Evolutionary conservation across 2,888 invertebrate genomes (phyloP), one percentile per base, ranked within the genome.

Genomic region (Escarpia spicata): DNA sequence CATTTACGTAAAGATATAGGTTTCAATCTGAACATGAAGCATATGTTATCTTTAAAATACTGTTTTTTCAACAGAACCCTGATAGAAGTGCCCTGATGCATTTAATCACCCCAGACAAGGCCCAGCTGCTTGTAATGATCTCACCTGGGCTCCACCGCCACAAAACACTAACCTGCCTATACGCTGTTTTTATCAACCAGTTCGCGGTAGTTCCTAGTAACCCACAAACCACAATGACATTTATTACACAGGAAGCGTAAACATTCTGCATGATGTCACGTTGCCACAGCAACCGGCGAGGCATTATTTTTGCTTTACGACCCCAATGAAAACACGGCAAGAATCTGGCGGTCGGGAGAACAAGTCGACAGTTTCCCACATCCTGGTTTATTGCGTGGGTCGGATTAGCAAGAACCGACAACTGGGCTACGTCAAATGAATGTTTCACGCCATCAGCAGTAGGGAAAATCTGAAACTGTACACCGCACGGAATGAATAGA

Each of bases 211-310:
- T 19, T 75, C 75, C 75, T 75, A 75, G 75, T 75, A 75, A 75
- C 75, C 4, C 26, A 6, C 75, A 19, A 75, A 75, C 75, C 75
- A 75, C 75, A 75, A 75, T 75, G 75, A 26, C 75, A 75, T 75
- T 75, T 75, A 75, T 75, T 26, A 75, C 75, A 75, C 75, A 75
- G 75, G 75, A 75, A 75, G 75, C 75, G 75, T 75, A 75, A 75
- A 75, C 75, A 75, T 19, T 75, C 26, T 26, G 75, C 6, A 26
- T 75, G 75, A 75, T 75, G 75, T 75, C 75, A 75, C 75, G 75
- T 75, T 75, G 75, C 75, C 75, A 75, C 6, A 26, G 75, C 1
- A 26, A n/a, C 26, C 6, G 8, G 52, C 15, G 52, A 52, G 75
- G 75, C 75, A 26, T 75, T 75, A 75, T 75, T 75, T 75, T n/a